Percentiles rank a stretch among this genome's conserved stretches.
These are phyloP conservation scores for Formicarius rufipectus DNA, from an alignment of 2,113 vertebrate species.

Conservation along the genomic window DNA sequence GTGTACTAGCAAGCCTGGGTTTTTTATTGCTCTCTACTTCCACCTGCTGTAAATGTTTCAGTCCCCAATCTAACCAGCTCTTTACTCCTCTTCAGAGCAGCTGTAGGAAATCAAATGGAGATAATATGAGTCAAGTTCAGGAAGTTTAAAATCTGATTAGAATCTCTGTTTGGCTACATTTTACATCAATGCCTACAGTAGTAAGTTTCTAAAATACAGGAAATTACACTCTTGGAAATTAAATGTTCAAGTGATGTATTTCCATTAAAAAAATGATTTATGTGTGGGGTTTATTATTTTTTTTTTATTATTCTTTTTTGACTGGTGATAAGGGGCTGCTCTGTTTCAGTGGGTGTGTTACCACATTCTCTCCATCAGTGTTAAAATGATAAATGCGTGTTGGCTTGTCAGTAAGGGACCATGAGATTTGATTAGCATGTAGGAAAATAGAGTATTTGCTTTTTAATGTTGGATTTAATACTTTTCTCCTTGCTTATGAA, in stretches of 20 bases:
- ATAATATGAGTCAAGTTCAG: conserved; percentile 11
- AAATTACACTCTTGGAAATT: neutral
- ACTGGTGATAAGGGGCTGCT: neutral
- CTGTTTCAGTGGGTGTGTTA: neutral
- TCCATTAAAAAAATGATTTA: neutral
- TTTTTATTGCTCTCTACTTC: neutral
- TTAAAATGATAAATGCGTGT: neutral
- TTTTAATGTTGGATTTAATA: neutral
- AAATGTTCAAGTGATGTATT: neutral
- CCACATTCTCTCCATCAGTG: neutral
- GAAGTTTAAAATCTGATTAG: conserved; percentile 20
- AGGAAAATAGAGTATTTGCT: neutral
- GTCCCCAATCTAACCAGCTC: neutral
- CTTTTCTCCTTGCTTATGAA: neutral
- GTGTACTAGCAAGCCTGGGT: fast-evolving
- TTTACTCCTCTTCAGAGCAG: conserved; percentile 14
- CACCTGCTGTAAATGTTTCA: conserved; percentile 33
- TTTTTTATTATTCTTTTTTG: neutral
- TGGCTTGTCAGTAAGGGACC: neutral
- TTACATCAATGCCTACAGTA: neutral
- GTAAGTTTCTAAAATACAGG: neutral
- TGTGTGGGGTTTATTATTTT: neutral
- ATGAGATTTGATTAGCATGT: neutral
- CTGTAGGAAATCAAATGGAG: conserved; percentile 22
- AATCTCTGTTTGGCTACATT: neutral